These are phyloP conservation scores for Leptothorax acervorum DNA, from an alignment of 2,888 invertebrate genomes.

Conservation along the genomic window DNA sequence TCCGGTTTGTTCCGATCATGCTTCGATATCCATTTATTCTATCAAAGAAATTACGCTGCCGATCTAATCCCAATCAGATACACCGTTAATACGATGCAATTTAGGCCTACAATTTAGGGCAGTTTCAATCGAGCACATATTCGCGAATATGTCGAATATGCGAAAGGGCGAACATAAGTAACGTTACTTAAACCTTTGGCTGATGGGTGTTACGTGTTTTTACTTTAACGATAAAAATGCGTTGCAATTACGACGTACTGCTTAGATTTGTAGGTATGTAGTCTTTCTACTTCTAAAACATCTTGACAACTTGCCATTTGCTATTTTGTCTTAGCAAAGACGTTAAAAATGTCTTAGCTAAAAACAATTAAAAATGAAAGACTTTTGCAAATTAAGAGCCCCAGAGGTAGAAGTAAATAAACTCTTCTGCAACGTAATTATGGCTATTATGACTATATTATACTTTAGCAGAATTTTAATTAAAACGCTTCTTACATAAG, in stretches of 20 bases:
- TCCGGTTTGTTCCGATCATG: slow-evolving; percentile 28
- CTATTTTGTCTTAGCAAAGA: not conserved
- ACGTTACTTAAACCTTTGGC: not conserved
- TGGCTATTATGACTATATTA: not conserved
- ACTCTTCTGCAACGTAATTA: not conserved
- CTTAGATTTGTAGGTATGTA: not conserved
- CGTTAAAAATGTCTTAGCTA: not conserved
- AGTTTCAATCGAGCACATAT: not conserved
- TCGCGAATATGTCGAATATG: not conserved
- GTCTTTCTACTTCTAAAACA: not conserved
- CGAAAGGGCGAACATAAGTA: not conserved
- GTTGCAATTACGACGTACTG: not conserved
- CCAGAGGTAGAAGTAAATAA: not conserved
- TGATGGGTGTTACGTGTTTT: not conserved
- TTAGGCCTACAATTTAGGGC: slow-evolving; percentile 27
- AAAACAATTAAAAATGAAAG: not conserved
- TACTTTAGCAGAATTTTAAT: not conserved
- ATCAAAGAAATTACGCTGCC: slow-evolving; percentile 42
- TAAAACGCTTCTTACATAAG: not conserved
- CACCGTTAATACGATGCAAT: slow-evolving; percentile 29
- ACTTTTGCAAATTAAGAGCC: not conserved
- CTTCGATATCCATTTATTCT: slow-evolving; percentile 17
- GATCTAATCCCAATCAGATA: slow-evolving; percentile 27
- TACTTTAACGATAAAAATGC: not conserved
- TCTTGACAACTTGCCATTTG: not conserved